Percentiles rank a stretch among this genome's conserved stretches.
These are phyloP conservation scores for Subacronicta megacephala DNA, from an alignment of 2,888 invertebrate genomes.

Conservation along the genomic window DNA sequence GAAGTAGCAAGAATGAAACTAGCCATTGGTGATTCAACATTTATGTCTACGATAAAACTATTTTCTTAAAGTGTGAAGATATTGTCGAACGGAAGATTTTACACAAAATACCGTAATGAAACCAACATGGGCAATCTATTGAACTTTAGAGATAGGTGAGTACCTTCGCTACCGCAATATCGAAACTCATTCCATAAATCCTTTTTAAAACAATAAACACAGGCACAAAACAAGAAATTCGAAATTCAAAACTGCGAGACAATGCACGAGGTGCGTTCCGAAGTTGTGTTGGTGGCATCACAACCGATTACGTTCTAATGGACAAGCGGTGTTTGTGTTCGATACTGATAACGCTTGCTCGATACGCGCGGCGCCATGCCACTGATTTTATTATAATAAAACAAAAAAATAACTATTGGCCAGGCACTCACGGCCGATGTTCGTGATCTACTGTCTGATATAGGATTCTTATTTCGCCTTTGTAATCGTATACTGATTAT, in stretches of 20 bases:
- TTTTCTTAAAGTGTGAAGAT: not conserved
- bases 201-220: slow-evolving; percentile 34
- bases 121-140: not conserved
- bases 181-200: slow-evolving; percentile 27
- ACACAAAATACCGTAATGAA: slow-evolving; percentile 14
- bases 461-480: slow-evolving; percentile 58
- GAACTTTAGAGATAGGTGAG: slow-evolving; percentile 9
- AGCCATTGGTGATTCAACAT: not conserved
- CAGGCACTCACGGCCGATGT: slow-evolving; percentile 63
- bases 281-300: slow-evolving; percentile 87
- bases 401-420: slow-evolving; percentile 67
- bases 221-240: slow-evolving; percentile 67
- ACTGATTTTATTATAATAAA: slow-evolving; percentile 79
- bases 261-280: slow-evolving; percentile 71
- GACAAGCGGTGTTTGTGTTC: slow-evolving; percentile 89
- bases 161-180: slow-evolving; percentile 29
- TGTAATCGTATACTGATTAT: slow-evolving; percentile 46
- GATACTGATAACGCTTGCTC: slow-evolving; percentile 81
- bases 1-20: slow-evolving; percentile 7
- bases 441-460: slow-evolving; percentile 77
- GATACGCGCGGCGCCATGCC: slow-evolving; percentile 88
- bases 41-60: slow-evolving; percentile 1
- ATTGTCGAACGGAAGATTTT: not conserved
- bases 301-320: slow-evolving; percentile 90
- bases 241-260: slow-evolving; percentile 77